These are phyloP conservation scores for Chaenodraco wilsoni DNA, from an alignment of 2,797 vertebrate species.

Conservation along the genomic window DNA sequence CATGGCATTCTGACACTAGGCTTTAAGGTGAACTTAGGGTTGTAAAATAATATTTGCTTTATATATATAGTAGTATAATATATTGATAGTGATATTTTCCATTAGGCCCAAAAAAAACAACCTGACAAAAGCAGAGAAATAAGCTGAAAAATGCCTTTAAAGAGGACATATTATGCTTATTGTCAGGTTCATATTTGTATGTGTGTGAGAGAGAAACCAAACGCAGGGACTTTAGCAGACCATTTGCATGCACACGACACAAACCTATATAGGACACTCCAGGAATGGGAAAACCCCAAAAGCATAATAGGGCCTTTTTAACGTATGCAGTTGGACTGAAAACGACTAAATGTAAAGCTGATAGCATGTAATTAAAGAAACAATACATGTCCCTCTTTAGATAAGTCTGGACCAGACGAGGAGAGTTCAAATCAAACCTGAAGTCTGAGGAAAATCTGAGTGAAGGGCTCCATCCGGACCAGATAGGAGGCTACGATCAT, in stretches of 20 bases:
- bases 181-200: too few relatives aligned
- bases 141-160: not conserved
- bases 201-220: too few relatives aligned
- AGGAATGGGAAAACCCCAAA: too few relatives aligned
- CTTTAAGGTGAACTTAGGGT: not conserved
- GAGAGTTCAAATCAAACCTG: constrained; percentile 84
- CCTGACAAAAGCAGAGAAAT: not conserved
- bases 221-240: too few relatives aligned
- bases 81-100: not conserved
- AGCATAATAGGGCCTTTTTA: too few relatives aligned
- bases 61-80: too few relatives aligned
- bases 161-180: too few relatives aligned
- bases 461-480: constrained; percentile 98
- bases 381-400: not conserved
- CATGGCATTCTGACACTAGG: too few relatives aligned
- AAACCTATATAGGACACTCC: too few relatives aligned
- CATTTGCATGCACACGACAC: too few relatives aligned
- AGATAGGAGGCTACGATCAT: constrained; percentile 99
- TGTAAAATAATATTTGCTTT: not conserved
- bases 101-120: not conserved
- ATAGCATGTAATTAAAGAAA: not conserved
- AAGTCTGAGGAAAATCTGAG: constrained; percentile 95
- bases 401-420: not conserved
- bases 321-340: not conserved
- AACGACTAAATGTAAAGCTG: not conserved